A percentile compares a stretch with the other conserved stretches of the same genome.
Conservation (phyloP, 2,113 vertebrate species). For the Syngnathus typhle region DNA sequence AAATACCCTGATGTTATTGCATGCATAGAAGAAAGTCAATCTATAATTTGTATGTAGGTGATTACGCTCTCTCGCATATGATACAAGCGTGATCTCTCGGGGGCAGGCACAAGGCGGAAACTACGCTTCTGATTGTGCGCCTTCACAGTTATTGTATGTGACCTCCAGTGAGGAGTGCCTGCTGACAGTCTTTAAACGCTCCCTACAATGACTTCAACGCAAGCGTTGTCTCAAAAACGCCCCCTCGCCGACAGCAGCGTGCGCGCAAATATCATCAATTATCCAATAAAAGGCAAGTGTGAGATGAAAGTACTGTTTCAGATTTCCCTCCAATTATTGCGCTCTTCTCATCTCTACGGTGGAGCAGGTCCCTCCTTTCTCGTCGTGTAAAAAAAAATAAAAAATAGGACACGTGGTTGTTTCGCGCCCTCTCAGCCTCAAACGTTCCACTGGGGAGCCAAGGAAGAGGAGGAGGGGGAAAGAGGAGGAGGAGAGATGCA, state of each 20-base stretch:
- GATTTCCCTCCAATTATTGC: constrained; percentile 3
- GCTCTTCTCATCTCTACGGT: constrained; percentile 27
- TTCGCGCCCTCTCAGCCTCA: constrained; percentile 10
- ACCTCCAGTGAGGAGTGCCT: constrained; percentile 9
- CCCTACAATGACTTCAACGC: not conserved
- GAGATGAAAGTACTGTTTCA: not conserved
- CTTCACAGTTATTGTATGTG: constrained; percentile 14
- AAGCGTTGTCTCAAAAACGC: not conserved
- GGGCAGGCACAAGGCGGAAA: constrained; percentile 41
- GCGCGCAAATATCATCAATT: not conserved
- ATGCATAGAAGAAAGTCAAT: not conserved
- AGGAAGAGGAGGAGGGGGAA: constrained; percentile 36
- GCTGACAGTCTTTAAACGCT: not conserved
- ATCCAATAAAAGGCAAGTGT: not conserved
- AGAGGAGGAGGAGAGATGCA: constrained; percentile 59
- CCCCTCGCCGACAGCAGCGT: not conserved
- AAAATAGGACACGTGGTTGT: constrained; percentile 65
- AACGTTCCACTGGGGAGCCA: constrained; percentile 3
- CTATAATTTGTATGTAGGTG: not conserved
- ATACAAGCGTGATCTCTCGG: constrained; percentile 71
- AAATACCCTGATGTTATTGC: not conserved
- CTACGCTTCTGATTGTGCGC: constrained; percentile 4
- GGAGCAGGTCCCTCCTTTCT: constrained; percentile 39
- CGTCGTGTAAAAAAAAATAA: constrained; percentile 21
- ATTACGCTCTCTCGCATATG: constrained; percentile 2